phyloP scores from a whole-genome alignment of 2,888 invertebrate species.

The Heteromurus nitidus region DNA sequence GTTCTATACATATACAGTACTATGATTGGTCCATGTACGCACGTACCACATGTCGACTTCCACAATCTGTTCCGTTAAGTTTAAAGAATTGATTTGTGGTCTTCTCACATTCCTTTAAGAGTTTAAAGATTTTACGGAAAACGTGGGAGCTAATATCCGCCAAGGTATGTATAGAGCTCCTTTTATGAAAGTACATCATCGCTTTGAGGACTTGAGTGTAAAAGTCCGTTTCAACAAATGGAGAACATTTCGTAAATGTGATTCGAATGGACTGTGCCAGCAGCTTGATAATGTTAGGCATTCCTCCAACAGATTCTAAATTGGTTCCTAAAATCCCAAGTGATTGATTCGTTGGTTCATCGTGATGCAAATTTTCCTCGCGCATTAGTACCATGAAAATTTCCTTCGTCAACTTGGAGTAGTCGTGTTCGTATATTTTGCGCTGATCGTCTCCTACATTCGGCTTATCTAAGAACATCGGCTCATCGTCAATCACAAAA shows the following conservation, averaged over 20 bases:
- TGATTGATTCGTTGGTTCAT: not conserved
- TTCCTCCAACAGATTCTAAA: not conserved
- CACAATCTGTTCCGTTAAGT: conserved; percentile 37
- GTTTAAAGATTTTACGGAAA: conserved; percentile 16
- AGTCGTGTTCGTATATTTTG: not conserved
- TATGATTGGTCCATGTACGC: conserved; percentile 12
- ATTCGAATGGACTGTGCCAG: conserved; percentile 63
- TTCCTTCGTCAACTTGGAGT: conserved; percentile 23
- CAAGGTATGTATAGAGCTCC: too few species aligned
- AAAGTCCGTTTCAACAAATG: conserved; percentile 56
- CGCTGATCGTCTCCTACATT: not conserved
- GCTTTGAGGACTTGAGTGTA: conserved; percentile 60
- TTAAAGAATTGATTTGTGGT: not conserved
- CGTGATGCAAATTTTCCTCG: conserved; percentile 27
- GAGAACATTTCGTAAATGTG: conserved; percentile 31
- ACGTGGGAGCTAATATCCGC: conserved; percentile 20
- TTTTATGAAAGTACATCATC: conserved; percentile 35
- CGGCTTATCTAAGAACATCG: conserved; percentile 44
- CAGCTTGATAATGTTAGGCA: conserved; percentile 35
- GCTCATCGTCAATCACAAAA: conserved; percentile 4
- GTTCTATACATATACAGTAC: too few species aligned
- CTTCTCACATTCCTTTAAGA: conserved; percentile 39
- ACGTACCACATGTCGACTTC: conserved; percentile 27
- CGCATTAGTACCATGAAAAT: conserved; percentile 40
- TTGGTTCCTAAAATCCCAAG: conserved; percentile 17